These are phyloP conservation scores for Calliopsis andreniformis DNA, from an alignment of 1,140 invertebrate species.

Conservation along the genomic window DNA sequence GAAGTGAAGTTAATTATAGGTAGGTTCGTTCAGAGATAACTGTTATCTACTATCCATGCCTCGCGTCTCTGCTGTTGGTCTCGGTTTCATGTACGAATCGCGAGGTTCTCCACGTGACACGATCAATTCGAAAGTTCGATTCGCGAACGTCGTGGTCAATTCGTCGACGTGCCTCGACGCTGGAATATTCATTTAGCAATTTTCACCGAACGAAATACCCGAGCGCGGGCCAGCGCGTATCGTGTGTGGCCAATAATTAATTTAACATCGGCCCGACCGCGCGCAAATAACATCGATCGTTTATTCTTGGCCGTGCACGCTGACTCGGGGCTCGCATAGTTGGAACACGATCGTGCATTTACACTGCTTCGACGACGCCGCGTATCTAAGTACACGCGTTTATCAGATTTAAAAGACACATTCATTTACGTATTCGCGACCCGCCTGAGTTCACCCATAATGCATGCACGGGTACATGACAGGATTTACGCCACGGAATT, in stretches of 20 bases:
- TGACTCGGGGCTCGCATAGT: not conserved
- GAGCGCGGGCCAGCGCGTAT: not conserved
- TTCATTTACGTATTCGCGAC: conserved; percentile 20
- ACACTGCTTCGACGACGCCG: conserved; percentile 6
- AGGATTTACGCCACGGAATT: conserved; percentile 8
- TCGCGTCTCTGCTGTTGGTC: too few relatives aligned
- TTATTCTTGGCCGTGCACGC: conserved; percentile 31
- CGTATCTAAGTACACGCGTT: conserved; percentile 28
- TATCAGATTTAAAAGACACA: conserved; percentile 42
- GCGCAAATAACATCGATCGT: conserved; percentile 41
- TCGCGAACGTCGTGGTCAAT: not conserved
- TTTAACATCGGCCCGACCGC: conserved; percentile 30
- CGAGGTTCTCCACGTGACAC: too few relatives aligned
- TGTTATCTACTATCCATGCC: not conserved
- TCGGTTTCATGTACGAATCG: too few relatives aligned
- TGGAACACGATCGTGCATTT: conserved; percentile 2
- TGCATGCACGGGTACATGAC: conserved; percentile 1
- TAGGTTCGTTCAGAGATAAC: not conserved
- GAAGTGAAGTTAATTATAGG: not conserved
- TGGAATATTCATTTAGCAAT: conserved; percentile 21
- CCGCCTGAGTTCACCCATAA: conserved; percentile 4
- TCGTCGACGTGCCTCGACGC: not conserved
- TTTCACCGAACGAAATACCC: not conserved
- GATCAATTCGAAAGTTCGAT: not conserved
- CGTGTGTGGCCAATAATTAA: conserved; percentile 38